Conservation (phyloP, 2,797 vertebrate species). For the Allobates femoralis region DNA sequence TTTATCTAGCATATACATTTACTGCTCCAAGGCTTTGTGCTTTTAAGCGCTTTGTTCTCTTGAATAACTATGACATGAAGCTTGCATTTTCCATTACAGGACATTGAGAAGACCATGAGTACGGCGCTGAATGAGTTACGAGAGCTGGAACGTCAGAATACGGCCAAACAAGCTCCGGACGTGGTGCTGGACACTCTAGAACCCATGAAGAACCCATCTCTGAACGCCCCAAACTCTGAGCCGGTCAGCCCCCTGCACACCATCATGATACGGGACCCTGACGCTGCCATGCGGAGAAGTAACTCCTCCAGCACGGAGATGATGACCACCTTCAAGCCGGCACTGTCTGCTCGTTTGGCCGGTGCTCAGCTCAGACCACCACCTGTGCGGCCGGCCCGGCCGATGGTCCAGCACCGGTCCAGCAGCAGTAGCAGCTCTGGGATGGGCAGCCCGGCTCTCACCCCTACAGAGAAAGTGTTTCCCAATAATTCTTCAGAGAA, state of each 20-base stretch:
- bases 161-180: constrained; percentile 91
- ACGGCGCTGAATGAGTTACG: constrained; percentile 91
- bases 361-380: constrained; percentile 87
- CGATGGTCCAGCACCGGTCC: constrained; percentile 86
- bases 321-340: constrained; percentile 94
- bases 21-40: not conserved
- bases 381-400: constrained; percentile 83
- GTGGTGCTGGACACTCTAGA: constrained; percentile 95
- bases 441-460: constrained; percentile 87
- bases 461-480: constrained; percentile 89
- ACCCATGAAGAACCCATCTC: constrained; percentile 86
- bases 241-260: constrained; percentile 91
- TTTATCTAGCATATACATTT: not conserved
- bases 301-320: constrained; percentile 90
- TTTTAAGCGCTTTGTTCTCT: too few species aligned
- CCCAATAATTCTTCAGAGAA: constrained; percentile 82
- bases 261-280: constrained; percentile 91
- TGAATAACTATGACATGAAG: not conserved
- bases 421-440: constrained; percentile 92
- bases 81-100: constrained; percentile 71
- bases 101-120: constrained; percentile 98
- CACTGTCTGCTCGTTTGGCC: constrained; percentile 82
- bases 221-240: constrained; percentile 80
- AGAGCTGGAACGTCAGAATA: constrained; percentile 94
- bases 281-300: constrained; percentile 87